Percentiles rank a stretch among this genome's conserved stretches.
These are phyloP conservation scores for Notodromas monacha DNA, from an alignment of 2,888 invertebrate genomes.

Conservation along the genomic window DNA sequence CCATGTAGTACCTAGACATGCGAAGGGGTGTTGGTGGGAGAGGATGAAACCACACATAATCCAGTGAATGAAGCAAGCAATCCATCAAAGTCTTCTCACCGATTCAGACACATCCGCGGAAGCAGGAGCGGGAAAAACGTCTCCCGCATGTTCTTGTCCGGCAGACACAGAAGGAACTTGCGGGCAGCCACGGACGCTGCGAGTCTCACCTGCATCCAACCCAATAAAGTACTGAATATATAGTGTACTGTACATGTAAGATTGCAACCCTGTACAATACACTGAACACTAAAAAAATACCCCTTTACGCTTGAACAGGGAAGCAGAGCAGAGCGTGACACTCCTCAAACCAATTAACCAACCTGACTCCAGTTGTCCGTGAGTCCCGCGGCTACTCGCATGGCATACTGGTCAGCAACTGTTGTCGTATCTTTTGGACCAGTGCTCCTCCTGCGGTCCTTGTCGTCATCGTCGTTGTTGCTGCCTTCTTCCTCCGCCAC, in stretches of 20 bases:
- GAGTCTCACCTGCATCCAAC: conserved; percentile 21
- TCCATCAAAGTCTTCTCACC: conserved; percentile 13
- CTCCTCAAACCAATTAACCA: conserved; percentile 6
- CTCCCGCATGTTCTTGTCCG: conserved; percentile 15
- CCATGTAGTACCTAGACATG: conserved; percentile 19
- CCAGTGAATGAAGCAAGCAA: neutral
- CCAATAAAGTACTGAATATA: too few relatives aligned
- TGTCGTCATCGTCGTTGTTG: too few relatives aligned
- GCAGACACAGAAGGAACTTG: conserved; percentile 17
- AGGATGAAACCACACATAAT: too few relatives aligned
- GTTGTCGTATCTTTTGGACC: too few relatives aligned
- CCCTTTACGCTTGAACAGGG: too few relatives aligned
- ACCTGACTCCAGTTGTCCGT: conserved; percentile 23
- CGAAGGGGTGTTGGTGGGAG: conserved; percentile 7
- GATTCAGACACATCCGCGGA: conserved; percentile 22
- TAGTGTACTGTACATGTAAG: too few relatives aligned
- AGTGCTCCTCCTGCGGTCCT: too few relatives aligned
- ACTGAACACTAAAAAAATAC: too few relatives aligned
- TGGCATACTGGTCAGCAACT: too few relatives aligned
- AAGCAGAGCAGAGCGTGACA: conserved; percentile 6
- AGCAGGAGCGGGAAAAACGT: conserved; percentile 18
- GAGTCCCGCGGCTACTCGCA: too few relatives aligned
- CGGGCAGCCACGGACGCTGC: conserved; percentile 21
- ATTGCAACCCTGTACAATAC: too few relatives aligned
- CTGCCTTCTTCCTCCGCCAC: too few relatives aligned